These are phyloP conservation scores for Setophaga petechia DNA, from an alignment of 2,113 vertebrate genomes.

Conservation along the genomic window DNA sequence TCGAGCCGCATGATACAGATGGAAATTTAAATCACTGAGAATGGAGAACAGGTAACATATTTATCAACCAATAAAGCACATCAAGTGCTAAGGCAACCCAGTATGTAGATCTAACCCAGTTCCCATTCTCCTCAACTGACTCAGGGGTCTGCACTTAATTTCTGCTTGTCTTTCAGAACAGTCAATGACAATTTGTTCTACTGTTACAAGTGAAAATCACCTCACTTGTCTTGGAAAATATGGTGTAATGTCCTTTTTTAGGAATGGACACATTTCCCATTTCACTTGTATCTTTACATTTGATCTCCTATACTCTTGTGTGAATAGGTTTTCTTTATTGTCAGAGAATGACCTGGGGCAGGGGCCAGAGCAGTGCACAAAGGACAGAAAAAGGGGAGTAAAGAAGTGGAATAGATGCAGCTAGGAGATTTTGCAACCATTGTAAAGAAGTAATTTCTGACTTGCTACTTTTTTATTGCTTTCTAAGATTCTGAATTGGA, in stretches of 20 bases:
- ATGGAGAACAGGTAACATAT: neutral
- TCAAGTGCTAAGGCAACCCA: neutral
- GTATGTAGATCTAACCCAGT: neutral
- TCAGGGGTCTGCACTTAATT: neutral
- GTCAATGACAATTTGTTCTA: neutral
- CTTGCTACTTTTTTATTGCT: neutral
- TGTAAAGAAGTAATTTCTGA: neutral
- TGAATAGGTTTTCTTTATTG: neutral
- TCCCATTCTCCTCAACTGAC: neutral
- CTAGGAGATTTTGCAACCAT: neutral
- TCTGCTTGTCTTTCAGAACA: neutral
- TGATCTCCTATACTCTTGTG: neutral
- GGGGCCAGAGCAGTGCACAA: fast-evolving
- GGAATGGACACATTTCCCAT: neutral
- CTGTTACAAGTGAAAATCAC: neutral
- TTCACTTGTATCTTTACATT: neutral
- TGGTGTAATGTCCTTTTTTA: neutral
- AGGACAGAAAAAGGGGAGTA: neutral
- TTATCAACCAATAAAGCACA: neutral
- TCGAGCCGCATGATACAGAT: fast-evolving
- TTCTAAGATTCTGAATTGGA: neutral
- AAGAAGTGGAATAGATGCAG: neutral
- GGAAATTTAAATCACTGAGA: neutral
- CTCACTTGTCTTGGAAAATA: neutral
- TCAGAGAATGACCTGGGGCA: neutral